phyloP scores from a whole-genome alignment of 2,888 invertebrate genomes.

The Mesorhabditis belari region DNA sequence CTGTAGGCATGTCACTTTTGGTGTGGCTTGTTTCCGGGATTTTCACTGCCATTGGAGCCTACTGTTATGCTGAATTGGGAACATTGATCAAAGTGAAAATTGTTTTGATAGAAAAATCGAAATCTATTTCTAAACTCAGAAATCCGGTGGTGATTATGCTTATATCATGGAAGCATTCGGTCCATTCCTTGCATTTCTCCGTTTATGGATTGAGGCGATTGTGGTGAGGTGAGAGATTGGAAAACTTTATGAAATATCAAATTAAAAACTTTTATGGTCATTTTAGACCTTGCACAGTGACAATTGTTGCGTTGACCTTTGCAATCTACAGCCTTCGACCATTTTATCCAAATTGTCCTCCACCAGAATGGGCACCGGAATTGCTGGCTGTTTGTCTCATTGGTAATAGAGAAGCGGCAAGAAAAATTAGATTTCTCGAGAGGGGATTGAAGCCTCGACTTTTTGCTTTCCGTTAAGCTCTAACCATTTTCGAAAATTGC shows the following conservation, averaged over 20 bases:
- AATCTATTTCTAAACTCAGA: constrained; percentile 11
- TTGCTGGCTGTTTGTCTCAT: constrained; percentile 88
- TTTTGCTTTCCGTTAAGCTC: too few relatives aligned
- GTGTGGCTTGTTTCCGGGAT: constrained; percentile 66
- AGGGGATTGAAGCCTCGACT: too few relatives aligned
- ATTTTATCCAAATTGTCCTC: constrained; percentile 85
- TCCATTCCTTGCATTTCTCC: constrained; percentile 86
- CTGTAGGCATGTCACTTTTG: constrained; percentile 81
- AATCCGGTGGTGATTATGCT: constrained; percentile 80
- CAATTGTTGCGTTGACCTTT: constrained; percentile 93
- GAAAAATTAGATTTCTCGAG: too few relatives aligned
- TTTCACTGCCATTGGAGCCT: constrained; percentile 65
- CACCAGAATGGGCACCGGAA: constrained; percentile 78
- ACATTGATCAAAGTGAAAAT: constrained; percentile 63
- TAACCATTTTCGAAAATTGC: too few relatives aligned
- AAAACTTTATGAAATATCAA: background rate
- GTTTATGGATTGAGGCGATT: constrained; percentile 97
- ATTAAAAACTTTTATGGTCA: background rate
- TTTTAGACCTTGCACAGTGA: constrained; percentile 88
- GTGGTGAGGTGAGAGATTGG: constrained; percentile 55
- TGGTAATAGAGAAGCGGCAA: too few relatives aligned
- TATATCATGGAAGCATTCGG: constrained; percentile 97
- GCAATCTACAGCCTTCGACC: constrained; percentile 91
- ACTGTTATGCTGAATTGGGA: constrained; percentile 93
- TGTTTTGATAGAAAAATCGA: too few relatives aligned